These are phyloP conservation scores for Listronotus oregonensis DNA, from an alignment of 1,140 invertebrate genomes.

Conservation along the genomic window DNA sequence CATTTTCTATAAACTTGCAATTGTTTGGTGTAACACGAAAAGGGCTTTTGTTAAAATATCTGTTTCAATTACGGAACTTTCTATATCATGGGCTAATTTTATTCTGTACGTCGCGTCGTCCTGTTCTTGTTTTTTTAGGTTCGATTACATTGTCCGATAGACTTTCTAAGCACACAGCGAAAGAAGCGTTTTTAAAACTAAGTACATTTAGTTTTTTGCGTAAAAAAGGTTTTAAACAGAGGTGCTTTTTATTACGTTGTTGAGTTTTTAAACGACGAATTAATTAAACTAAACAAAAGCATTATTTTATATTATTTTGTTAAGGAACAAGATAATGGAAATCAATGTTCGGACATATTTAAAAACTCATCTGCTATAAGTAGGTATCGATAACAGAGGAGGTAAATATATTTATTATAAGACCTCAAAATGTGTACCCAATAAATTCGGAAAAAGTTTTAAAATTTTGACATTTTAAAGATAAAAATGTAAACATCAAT, in stretches of 20 bases:
- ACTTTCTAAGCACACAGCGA: background rate
- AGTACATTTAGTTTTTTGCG: background rate
- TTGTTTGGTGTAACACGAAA: constrained; percentile 33
- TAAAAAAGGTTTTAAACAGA: background rate
- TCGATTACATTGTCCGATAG: constrained; percentile 10
- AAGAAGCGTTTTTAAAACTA: background rate
- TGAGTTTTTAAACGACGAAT: too few species aligned
- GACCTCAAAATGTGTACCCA: background rate
- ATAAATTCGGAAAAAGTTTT: background rate
- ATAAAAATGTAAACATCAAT: background rate
- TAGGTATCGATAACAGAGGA: too few species aligned
- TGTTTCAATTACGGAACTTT: constrained; percentile 37
- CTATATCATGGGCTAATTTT: constrained; percentile 30
- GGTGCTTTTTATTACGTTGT: too few species aligned
- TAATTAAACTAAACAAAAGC: too few species aligned
- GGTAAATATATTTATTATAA: too few species aligned
- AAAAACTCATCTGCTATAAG: too few species aligned
- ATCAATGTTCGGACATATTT: too few species aligned
- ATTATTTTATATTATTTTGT: too few species aligned
- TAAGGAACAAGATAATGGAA: too few species aligned
- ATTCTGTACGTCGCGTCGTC: constrained; percentile 15
- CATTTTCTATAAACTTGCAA: constrained; percentile 35
- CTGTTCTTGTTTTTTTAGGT: constrained; percentile 3
- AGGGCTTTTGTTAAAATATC: constrained; percentile 33
- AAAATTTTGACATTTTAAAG: background rate